Conservation (phyloP, 2,113 vertebrate genomes). For the Psittacula cyanocephala region DNA sequence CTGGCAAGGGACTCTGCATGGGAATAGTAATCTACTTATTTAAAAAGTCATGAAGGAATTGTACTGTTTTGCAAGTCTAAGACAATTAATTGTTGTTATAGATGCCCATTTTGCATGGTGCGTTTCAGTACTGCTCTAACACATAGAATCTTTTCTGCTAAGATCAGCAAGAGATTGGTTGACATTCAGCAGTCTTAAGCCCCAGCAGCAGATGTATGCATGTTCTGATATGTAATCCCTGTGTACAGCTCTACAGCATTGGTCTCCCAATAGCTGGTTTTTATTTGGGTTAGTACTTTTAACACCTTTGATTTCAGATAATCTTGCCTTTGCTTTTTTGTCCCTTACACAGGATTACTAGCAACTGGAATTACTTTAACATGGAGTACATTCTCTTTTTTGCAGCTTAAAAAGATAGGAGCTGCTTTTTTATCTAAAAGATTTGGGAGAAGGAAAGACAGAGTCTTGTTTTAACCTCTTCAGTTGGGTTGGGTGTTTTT, state of each 20-base stretch:
- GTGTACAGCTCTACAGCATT: neutral
- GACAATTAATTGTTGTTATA: neutral
- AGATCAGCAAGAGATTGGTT: neutral
- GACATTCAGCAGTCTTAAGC: neutral
- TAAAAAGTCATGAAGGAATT: neutral
- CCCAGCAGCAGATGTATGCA: neutral
- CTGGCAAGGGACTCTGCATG: neutral
- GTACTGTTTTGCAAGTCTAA: neutral
- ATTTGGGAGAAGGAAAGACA: neutral
- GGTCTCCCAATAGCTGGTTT: neutral
- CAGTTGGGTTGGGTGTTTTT: neutral
- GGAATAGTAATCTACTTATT: neutral
- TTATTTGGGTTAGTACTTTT: neutral
- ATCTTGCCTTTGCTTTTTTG: neutral
- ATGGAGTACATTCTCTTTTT: neutral
- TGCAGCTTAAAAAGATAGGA: neutral
- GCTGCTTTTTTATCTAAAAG: neutral
- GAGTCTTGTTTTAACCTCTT: neutral
- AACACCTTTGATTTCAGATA: neutral
- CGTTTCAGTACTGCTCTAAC: neutral
- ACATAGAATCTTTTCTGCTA: neutral
- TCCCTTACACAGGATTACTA: neutral
- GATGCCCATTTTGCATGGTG: neutral
- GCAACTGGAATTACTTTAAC: neutral
- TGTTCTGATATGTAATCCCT: neutral